Evolutionary conservation across 2,113 vertebrate species (phyloP).

Genomic region (Oenanthe melanoleuca): DNA sequence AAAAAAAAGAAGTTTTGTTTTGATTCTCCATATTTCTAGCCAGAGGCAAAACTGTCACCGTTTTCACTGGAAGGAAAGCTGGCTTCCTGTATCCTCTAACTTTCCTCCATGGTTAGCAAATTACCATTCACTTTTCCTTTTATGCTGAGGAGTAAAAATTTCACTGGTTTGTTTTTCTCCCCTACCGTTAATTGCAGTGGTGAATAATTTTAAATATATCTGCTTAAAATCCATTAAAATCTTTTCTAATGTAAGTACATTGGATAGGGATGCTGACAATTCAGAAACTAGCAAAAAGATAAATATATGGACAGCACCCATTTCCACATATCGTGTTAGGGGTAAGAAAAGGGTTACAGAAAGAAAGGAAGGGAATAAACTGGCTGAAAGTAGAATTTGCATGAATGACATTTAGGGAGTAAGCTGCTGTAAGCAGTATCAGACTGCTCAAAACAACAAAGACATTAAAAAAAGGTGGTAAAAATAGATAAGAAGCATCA

Average conservation of each 20-base stretch:
- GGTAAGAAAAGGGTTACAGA: not conserved
- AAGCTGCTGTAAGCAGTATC: not conserved
- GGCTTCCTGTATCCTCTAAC: not conserved
- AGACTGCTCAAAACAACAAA: not conserved
- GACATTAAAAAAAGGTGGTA: not conserved
- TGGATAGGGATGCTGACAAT: not conserved
- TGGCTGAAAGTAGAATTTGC: not conserved
- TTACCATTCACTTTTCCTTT: not conserved
- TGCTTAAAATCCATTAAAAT: not conserved
- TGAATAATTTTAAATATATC: not conserved
- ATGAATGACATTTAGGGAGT: not conserved
- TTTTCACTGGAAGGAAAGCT: not conserved
- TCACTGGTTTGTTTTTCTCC: not conserved
- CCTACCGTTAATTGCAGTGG: rapidly evolving
- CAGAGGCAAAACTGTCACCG: not conserved
- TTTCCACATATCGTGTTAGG: not conserved
- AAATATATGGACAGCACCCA: not conserved
- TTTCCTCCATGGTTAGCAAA: not conserved
- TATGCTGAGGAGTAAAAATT: not conserved
- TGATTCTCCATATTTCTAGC: constrained; percentile 20
- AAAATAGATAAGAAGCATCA: not conserved
- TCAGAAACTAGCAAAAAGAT: not conserved
- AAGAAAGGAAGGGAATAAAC: not conserved
- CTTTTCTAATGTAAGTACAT: not conserved
- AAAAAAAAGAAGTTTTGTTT: constrained; percentile 22